phyloP scores from a whole-genome alignment of 1,140 invertebrate species.

The Drosophila tristis region DNA sequence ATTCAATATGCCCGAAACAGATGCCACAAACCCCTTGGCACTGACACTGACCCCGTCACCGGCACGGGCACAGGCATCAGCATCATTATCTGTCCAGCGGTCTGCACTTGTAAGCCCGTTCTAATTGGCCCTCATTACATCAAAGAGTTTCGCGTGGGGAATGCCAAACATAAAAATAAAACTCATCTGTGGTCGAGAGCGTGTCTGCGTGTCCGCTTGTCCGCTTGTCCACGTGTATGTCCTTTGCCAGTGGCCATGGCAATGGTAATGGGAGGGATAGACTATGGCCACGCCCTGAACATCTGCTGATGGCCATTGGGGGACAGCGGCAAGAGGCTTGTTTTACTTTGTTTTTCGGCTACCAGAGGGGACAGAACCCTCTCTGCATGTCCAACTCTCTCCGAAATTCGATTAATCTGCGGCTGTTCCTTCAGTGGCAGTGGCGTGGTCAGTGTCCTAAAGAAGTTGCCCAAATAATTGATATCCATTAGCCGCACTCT shows the following conservation, averaged over 20 bases:
- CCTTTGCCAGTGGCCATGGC: neutral
- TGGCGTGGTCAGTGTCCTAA: slow-evolving; percentile 10
- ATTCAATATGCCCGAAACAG: slow-evolving; percentile 78
- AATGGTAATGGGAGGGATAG: slow-evolving; percentile 53
- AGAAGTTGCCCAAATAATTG: slow-evolving; percentile 55
- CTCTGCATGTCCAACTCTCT: slow-evolving; percentile 7
- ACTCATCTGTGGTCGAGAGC: slow-evolving; percentile 51
- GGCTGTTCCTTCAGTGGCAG: slow-evolving; percentile 2
- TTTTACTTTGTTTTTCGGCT: neutral
- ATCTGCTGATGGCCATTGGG: slow-evolving; percentile 48
- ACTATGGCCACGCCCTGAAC: slow-evolving; percentile 54
- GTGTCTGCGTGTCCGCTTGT: neutral
- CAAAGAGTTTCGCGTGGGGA: slow-evolving; percentile 77
- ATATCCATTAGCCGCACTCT: slow-evolving; percentile 56
- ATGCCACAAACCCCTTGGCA: slow-evolving; percentile 49
- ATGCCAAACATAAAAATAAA: slow-evolving; percentile 65
- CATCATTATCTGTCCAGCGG: slow-evolving; percentile 14
- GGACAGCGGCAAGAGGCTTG: slow-evolving; percentile 11
- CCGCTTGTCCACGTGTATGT: neutral
- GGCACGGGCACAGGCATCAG: slow-evolving; percentile 12
- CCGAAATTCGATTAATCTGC: slow-evolving; percentile 37
- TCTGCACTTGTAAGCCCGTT: slow-evolving; percentile 61
- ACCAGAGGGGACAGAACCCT: neutral
- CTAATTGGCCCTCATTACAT: slow-evolving; percentile 77
- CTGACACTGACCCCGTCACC: neutral